Base-by-base conservation (phyloP, 2,113 vertebrate genomes). In the Rhabdomys dilectus region DNA sequence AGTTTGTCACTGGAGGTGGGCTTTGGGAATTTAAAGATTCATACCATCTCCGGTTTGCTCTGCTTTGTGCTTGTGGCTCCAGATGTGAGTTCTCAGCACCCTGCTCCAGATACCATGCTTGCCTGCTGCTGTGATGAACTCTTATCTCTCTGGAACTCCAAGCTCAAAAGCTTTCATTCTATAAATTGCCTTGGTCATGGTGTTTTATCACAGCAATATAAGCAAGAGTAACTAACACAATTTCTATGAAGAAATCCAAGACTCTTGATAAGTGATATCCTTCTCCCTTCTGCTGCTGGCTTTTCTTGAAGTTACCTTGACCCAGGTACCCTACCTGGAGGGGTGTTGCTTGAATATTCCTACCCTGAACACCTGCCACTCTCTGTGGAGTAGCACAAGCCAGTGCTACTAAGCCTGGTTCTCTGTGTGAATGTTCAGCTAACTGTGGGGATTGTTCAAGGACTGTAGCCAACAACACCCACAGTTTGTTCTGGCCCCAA, bases 401-500 rank as follows among this genome's bases (percentile, higher is more conserved):
- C 0, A n/a, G 5, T 96, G 96, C 97, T 91, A 88, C 94, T 88
- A 81, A 75, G 94, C 96, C 95, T 7, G 89, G 36, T 96, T 97
- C 96, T 60, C 95, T 87, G 95, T 97, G 93, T 91, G 91, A 93
- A 97, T 93, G 97, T 93, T 96, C 96, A 77, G 96, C 98, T 98
- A 98, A 97, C 97, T 96, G 91, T 89, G 88, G 95, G 92, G 77
- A 36, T n/a, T 64, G 89, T 97, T 94, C 76, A 87, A 94, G 97
- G 97, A 97, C 97, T 51, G 9, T 31, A 93, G 98, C 96, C 98
- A 98, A 66, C 97, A 96, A 86, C 97, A 93, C 98, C 98, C 98
- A 98, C 98, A 66, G 98, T 96, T 94, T 96, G 73, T 97, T 92
- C 97, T 98, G 98, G 98, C 97, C 96, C 81, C 1, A 56, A 97